Base-by-base conservation (phyloP, 2,113 vertebrate genomes). In the Aphelocoma coerulescens region DNA sequence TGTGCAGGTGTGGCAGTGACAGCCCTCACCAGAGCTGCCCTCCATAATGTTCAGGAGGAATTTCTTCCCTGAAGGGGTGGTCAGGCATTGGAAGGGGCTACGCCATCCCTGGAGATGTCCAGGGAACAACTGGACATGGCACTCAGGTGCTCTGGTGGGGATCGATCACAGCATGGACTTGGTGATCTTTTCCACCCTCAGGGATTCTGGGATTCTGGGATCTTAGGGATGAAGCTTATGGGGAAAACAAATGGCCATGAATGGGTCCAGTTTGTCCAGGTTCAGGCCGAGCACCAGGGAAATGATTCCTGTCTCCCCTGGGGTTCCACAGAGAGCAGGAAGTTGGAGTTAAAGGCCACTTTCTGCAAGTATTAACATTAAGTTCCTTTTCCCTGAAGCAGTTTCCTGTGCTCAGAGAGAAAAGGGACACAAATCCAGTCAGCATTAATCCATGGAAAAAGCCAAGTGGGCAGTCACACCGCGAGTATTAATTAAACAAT, bases 351-450 rank as follows among this genome's bases (percentile, higher is more conserved):
- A 75, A 94, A 95, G 93, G 85, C 88, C 75, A 19, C 62, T 79
- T 88, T 69, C 74, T 79, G 82, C 91, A 93, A 85, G 62, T 54
- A 88, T 95, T 91, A 89, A 52, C 81, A 66, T 89, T 52, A 77
- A 74, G 10, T 48, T 75, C 74, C 22, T 20, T 0, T 16, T 59
- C 26, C 82, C 57, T 0, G 2, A 48, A 85, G 85, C 78, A 8
- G n/a, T 61, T 48, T 13, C 16, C 27, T 21, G 14, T 73, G 76
- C 46, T 93, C 43, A 4, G 43, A 33, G 66, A 49, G 69, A 33
- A 62, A 37, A 43, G 62, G 67, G 49, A 52, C 33, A 7, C 33
- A 32, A 63, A 67, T 16, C n/a, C 77, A 74, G 57, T 18, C 75
- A 24, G 52, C 69, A 6, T 37, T 13, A 46, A 67, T 27, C 66